phyloP scores from a whole-genome alignment of 2,888 invertebrate genomes.

The Polyommatus iphigenia region DNA sequence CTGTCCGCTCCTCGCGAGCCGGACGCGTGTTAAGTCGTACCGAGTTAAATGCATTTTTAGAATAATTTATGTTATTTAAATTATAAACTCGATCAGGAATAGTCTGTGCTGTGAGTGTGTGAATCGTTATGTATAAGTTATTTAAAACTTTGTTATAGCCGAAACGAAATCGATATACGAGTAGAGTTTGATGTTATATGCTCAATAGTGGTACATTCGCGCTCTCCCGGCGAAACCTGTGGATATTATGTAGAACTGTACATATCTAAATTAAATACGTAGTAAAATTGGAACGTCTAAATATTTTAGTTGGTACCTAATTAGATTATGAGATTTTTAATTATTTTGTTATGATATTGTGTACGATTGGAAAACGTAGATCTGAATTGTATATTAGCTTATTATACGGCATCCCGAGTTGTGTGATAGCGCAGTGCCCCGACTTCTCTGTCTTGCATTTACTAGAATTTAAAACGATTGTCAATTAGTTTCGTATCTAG shows the following conservation, averaged over 20 bases:
- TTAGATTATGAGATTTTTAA: conserved; percentile 77
- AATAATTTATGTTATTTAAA: conserved; percentile 77
- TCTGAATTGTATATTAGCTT: conserved; percentile 72
- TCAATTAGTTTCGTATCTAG: conserved; percentile 68
- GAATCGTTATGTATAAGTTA: conserved; percentile 73
- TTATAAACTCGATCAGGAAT: conserved; percentile 68
- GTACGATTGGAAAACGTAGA: conserved; percentile 68
- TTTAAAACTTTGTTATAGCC: conserved; percentile 73
- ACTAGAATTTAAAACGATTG: conserved; percentile 73
- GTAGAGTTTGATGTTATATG: conserved; percentile 49
- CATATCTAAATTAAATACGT: conserved; percentile 75
- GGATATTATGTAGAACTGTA: conserved; percentile 65
- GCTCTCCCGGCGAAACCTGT: conserved; percentile 74
- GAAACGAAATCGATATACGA: conserved; percentile 46
- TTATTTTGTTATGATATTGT: conserved; percentile 67
- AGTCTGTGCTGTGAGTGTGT: conserved; percentile 76
- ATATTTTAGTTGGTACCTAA: conserved; percentile 71
- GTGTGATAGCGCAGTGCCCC: conserved; percentile 76
- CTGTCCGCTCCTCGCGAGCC: conserved; percentile 51
- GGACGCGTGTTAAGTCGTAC: conserved; percentile 67
- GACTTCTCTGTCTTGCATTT: conserved; percentile 74
- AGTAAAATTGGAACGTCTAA: conserved; percentile 67
- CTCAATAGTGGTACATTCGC: conserved; percentile 73
- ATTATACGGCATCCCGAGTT: conserved; percentile 55
- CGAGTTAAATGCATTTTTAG: conserved; percentile 78